Evolutionary conservation across 2,113 vertebrate species (phyloP), one percentile per base, ranked within the genome.

Genomic region (Notechis scutatus): DNA sequence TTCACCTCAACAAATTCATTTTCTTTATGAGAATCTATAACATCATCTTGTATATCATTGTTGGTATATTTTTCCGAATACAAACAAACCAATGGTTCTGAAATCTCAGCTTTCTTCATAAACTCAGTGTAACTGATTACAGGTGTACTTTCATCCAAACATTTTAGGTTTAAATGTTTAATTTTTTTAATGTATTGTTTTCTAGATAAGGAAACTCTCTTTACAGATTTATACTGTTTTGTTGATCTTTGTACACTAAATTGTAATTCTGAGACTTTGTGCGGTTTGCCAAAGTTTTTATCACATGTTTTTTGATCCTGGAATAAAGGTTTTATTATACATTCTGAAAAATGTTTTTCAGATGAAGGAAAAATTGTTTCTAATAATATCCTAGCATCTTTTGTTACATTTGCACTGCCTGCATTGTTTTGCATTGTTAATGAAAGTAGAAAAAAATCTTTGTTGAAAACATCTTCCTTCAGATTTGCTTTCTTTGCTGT

Each of bases 361-460:
- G 47, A 91, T 85, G 64, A 52, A 85, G 50, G 3, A 52, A 26
- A 47, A 52, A n/a, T 20, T 21, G 5, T 64, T 0, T 91, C 26
- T 94, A 94, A n/a, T 91, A 57, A 42, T 92, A 0, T 10, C n/a
- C 29, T 91, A 86, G 39, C 90, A 89, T 91, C 39, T 92, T 93
- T 87, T 86, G 29, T 23, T 57, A 21, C 87, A 47, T 59, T 85
- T 55, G 45, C 15, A 64, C 2, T 91, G 5, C 92, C 4, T 89
- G 90, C 81, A 39, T 88, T 92, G 52, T 86, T 93, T 92, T 90
- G 64, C 55, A 12, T 59, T 93, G 55, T 59, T 74, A 86, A 29
- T 56, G 89, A 92, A 93, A 2, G 0, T 88, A 93, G 90, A 89
- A 93, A 20, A 52, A 90, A 6, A 3, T 64, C 93, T n/a, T 91